Evolutionary conservation across 2,113 vertebrate genomes (phyloP).

Genomic region (Dipodomys merriami): DNA sequence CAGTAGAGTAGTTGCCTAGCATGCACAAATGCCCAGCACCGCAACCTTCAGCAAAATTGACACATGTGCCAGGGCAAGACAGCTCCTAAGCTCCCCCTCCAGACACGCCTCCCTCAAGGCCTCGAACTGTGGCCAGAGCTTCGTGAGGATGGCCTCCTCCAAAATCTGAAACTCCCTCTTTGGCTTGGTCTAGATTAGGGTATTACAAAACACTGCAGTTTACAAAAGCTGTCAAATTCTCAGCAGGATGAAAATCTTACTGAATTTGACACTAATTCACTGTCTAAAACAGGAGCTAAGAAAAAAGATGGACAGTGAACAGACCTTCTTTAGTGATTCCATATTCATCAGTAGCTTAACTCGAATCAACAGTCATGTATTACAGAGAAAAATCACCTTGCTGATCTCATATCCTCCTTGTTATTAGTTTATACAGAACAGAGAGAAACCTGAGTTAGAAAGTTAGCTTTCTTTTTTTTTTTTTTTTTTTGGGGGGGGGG

Average conservation of each 20-base stretch:
- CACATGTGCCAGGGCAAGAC: neutral
- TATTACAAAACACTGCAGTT: constrained; percentile 3
- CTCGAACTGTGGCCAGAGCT: neutral
- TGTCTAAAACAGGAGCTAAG: constrained; percentile 19
- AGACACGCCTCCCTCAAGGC: neutral
- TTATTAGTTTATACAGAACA: neutral
- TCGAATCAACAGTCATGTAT: neutral
- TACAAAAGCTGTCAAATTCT: neutral
- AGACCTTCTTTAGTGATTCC: neutral
- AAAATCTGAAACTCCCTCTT: neutral
- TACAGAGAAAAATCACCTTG: neutral
- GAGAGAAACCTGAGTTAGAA: constrained; percentile 21
- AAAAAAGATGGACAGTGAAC: constrained; percentile 6
- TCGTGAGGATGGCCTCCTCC: neutral
- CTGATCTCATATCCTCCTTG: neutral
- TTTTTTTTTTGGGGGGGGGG: too few relatives aligned
- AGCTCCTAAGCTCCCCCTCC: neutral
- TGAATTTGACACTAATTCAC: constrained; percentile 13
- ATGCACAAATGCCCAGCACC: neutral
- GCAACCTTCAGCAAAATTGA: neutral
- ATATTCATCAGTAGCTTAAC: neutral
- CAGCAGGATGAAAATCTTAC: constrained; percentile 23
- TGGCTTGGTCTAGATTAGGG: neutral
- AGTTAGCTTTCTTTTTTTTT: neutral
- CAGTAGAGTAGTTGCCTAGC: neutral